phyloP scores from a whole-genome alignment of 2,113 vertebrate genomes.

The Corvus moneduloides region DNA sequence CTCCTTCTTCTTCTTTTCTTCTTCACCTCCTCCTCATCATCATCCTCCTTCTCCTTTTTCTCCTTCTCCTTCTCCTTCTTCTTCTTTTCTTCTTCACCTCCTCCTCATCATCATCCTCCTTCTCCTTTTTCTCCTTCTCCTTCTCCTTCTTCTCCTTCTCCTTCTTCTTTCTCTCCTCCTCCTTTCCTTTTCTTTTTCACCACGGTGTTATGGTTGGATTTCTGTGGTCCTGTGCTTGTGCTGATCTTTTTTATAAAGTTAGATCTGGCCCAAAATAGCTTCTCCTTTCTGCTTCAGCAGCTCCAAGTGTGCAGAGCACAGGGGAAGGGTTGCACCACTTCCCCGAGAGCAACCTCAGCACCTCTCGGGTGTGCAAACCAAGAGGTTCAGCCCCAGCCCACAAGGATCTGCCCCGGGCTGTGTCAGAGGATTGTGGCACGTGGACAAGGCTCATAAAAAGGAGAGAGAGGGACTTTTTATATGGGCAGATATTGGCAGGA shows the following conservation, averaged over 20 bases:
- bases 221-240: rapidly evolving
- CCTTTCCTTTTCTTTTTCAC: background rate
- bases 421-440: rapidly evolving
- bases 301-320: background rate
- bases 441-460: background rate
- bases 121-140: rapidly evolving
- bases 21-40: too few species aligned
- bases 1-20: background rate
- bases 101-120: rapidly evolving
- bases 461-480: background rate
- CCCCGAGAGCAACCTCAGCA: rapidly evolving
- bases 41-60: too few species aligned
- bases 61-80: rapidly evolving
- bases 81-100: too few species aligned
- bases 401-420: background rate
- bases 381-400: background rate
- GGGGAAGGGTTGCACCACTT: background rate
- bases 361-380: rapidly evolving
- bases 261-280: background rate
- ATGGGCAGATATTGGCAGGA: background rate
- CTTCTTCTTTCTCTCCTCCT: rapidly evolving
- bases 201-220: rapidly evolving
- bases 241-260: background rate
- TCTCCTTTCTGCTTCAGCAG: background rate
- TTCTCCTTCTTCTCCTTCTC: rapidly evolving